Evolutionary conservation across 1,140 invertebrate genomes (phyloP), one percentile per base, ranked within the genome.

Genomic region (Aphidius ervi): DNA sequence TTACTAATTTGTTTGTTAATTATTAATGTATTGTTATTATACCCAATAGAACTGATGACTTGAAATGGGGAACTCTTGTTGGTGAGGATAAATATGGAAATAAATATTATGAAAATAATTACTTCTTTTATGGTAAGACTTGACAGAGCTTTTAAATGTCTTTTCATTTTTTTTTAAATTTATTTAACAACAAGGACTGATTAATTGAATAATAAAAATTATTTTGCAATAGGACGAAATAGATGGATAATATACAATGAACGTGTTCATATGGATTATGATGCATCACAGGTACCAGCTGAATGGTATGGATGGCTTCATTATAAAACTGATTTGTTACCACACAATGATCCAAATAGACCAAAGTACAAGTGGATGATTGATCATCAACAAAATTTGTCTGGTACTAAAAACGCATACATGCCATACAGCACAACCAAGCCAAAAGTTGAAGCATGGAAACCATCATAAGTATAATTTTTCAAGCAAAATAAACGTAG

Each of bases 1-100:
- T 53, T 20, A 50, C 61, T 56, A 53, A 61, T 6, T 37, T 31
- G 16, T 9, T 5, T 42, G 2, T n/a, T 46, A 37, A 46, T 46
- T 58, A 40, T 46, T 60, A 43, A 58, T 59, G 60, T 68, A 71
- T 66, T 64, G 68, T 59, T 73, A 67, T 63, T 64, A 65, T 58
- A 67, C 20, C 65, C 61, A 67, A 66, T 79, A 94, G 94, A 73
- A 87, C 86, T 68, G 95, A 98, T 82, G 89, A 91, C 1, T 70
- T 97, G 23, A 97, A 96, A 82, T 82, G 84, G 47, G 96, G 96
- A 31, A 87, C 78, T 0, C 73, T 94, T 0, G 85, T 98, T n/a
- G 97, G 97, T n/a, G 85, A 85, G 61, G 97, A 99, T 76, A 90
- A 94, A 74, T 95, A 87, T 78, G 97, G 97, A 42, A 99, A 99